phyloP scores from a whole-genome alignment of 2,113 vertebrate species.

The Stictonetta naevosa region DNA sequence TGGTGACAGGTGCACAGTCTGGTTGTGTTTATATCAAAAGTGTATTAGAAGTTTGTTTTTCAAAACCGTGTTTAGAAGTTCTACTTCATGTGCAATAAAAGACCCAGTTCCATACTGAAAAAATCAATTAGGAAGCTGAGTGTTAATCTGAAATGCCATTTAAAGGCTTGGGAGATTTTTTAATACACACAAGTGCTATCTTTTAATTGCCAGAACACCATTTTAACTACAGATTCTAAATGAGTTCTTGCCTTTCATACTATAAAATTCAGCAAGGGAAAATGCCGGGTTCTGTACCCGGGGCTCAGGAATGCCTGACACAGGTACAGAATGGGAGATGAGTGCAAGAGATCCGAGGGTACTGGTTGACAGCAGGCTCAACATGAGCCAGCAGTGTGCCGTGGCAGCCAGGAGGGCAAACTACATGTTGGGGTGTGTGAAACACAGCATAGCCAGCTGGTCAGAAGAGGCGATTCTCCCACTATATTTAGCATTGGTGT shows the following conservation, averaged over 20 bases:
- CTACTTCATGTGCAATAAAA: not conserved
- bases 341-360: no score
- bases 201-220: not conserved
- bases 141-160: not conserved
- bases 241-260: not conserved
- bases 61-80: not conserved
- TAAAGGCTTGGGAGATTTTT: not conserved
- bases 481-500: no score
- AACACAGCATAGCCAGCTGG: no score
- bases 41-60: not conserved
- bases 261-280: no score
- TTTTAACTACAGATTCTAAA: not conserved
- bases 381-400: no score
- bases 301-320: no score
- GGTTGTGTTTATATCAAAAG: not conserved
- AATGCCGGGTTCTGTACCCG: no score
- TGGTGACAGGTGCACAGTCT: not conserved
- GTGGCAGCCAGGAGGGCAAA: no score
- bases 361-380: no score
- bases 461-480: no score
- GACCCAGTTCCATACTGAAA: not conserved
- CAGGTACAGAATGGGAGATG: no score
- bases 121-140: not conserved
- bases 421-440: no score
- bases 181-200: not conserved